phyloP scores from a whole-genome alignment of 2,797 vertebrate species.

The Hybognathus amarus region DNA sequence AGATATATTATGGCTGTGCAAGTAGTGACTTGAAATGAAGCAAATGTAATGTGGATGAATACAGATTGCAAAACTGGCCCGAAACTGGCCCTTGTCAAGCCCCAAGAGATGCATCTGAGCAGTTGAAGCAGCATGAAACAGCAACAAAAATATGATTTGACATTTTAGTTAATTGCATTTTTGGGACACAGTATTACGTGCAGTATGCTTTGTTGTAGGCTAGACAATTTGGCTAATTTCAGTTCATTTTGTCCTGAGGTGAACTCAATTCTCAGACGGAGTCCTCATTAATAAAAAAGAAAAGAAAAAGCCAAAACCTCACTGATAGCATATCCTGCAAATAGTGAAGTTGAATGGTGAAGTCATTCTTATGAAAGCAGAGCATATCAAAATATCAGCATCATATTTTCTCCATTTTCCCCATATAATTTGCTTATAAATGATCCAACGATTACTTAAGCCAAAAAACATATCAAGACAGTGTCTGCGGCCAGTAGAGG shows the following conservation, averaged over 20 bases:
- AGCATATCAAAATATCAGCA: background rate
- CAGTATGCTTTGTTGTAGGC: background rate
- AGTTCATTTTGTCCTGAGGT: background rate
- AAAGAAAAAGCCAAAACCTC: background rate
- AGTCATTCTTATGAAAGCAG: background rate
- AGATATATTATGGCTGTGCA: background rate
- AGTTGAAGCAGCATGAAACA: constrained; percentile 18
- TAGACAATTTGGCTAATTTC: background rate
- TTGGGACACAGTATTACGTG: background rate
- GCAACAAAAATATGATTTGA: background rate
- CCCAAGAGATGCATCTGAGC: background rate
- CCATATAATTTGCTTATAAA: background rate
- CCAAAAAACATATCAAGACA: background rate
- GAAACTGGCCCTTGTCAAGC: background rate
- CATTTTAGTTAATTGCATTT: background rate
- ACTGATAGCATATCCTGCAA: background rate
- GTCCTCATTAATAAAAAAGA: background rate
- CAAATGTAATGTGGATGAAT: constrained; percentile 7
- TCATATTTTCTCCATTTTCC: background rate
- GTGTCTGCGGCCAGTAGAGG: constrained; percentile 53
- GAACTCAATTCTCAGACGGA: background rate
- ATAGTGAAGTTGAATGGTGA: background rate
- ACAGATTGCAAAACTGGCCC: background rate
- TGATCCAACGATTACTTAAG: background rate
- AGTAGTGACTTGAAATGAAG: constrained; percentile 2